Evolutionary conservation across 1,140 invertebrate species (phyloP).

Genomic region (Sinella curviseta): DNA sequence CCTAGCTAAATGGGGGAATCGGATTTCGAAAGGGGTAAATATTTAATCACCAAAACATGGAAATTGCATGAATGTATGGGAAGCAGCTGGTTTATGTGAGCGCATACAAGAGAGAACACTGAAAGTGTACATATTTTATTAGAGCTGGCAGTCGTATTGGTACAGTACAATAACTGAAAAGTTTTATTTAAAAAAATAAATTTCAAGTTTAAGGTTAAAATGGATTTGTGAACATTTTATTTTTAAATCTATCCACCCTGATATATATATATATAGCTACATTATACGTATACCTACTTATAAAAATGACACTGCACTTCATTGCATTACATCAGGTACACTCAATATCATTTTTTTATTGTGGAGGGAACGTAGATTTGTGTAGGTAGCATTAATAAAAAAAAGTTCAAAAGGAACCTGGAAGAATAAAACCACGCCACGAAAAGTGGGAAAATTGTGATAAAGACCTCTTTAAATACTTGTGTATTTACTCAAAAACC

Average conservation of each 20-base stretch:
- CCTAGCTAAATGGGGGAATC: conserved; percentile 13
- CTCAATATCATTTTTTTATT: background rate
- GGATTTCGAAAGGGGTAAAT: conserved; percentile 22
- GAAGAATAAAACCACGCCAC: background rate
- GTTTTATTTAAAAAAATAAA: background rate
- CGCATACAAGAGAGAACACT: background rate
- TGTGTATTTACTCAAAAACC: conserved; percentile 1
- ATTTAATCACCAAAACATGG: conserved; percentile 24
- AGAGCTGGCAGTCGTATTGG: background rate
- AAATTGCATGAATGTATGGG: conserved; percentile 16
- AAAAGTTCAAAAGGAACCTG: background rate
- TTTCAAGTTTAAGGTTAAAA: conserved; percentile 19
- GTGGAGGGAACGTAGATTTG: background rate
- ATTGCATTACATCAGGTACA: conserved; percentile 5
- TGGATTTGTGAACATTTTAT: background rate
- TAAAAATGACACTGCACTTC: conserved; percentile 6
- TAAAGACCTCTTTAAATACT: conserved; percentile 21
- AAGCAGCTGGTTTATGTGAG: conserved; percentile 3
- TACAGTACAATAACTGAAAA: background rate
- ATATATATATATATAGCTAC: too few relatives aligned
- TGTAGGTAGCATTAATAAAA: background rate
- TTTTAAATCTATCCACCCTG: too few relatives aligned
- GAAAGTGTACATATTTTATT: background rate
- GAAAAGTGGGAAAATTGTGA: background rate
- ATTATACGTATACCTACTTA: background rate